A percentile compares a stretch with the other conserved stretches of the same genome.
phyloP scores from a whole-genome alignment of 1,140 invertebrate species.

The Frieseomelitta varia region DNA sequence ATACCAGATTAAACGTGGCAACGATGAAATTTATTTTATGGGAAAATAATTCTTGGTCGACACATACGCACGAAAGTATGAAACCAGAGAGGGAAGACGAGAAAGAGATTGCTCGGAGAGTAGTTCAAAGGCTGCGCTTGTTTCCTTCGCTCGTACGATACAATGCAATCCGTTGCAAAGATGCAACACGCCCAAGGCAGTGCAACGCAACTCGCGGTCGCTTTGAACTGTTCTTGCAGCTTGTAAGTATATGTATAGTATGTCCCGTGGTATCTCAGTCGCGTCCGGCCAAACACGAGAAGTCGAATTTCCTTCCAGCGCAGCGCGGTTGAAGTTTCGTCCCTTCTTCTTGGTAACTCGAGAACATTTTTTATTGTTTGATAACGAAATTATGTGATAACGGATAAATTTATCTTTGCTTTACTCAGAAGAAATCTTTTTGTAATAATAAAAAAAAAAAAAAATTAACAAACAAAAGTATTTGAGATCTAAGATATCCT shows the following conservation, averaged over 20 bases:
- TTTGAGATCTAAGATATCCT: too few relatives aligned
- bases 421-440: background rate
- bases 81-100: background rate
- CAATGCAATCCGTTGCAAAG: slow-evolving; percentile 54
- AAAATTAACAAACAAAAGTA: too few relatives aligned
- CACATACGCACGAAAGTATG: slow-evolving; percentile 4
- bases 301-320: slow-evolving; percentile 62
- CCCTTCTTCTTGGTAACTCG: background rate
- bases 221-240: slow-evolving; percentile 52
- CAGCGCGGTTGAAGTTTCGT: background rate
- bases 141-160: slow-evolving; percentile 26
- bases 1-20: too few relatives aligned
- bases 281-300: slow-evolving; percentile 35
- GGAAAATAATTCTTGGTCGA: too few relatives aligned
- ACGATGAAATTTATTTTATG: too few relatives aligned
- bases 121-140: background rate
- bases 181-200: slow-evolving; percentile 38
- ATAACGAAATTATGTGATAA: background rate
- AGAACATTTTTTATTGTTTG: background rate
- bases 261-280: slow-evolving; percentile 63
- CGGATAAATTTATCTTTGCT: background rate
- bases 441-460: too few relatives aligned
- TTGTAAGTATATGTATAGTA: slow-evolving; percentile 33
- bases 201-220: slow-evolving; percentile 47
- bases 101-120: background rate